Base-by-base conservation (phyloP, 2,113 vertebrate genomes). In the Misgurnus mizolepis region DNA sequence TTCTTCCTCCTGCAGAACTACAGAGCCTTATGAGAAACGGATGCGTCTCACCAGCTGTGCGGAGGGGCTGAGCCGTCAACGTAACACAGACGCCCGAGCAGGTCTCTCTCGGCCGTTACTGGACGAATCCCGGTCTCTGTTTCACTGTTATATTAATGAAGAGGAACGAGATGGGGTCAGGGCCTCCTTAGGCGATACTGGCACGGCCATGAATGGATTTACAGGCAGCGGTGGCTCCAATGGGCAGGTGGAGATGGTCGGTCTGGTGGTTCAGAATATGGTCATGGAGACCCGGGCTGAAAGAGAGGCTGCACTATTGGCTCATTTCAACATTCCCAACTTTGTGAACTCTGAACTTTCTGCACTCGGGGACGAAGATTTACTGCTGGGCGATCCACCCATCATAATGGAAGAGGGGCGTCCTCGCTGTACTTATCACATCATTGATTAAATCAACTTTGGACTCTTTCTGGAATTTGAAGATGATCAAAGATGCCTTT, bases 271-370 rank as follows among this genome's bases (percentile, higher is more conserved):
- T 90, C 93, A 91, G 83, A 93, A 90, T 79, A 88, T 67, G 75
- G 61, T 86, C 53, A 78, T 86, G 61, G 86, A 81, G 58, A 79
- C 77, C 68, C 77, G 7, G 11, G 82, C 88, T 1, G 92, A 91
- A 40, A 91, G 92, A 64, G 92, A 94, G 66, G 64, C 89, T 1
- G 88, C 86, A 6, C 88, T 88, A 73, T 88, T 93, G n/a, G 88
- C 90, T 60, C 92, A 94, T 83, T 95, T 95, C 74, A 93, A 95
- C 84, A 94, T 96, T 67, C 95, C 95, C 22, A 96, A 96, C 81
- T 95, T 94, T 1, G 92, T 96, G 80, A 94, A 93, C 86, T 93
- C 92, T 0, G 94, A 95, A 64, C 92, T 93, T 79, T 93, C 94
- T 76, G 92, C 91, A 0, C 85, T 94, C 80, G 92, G 91, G 9